Evolutionary conservation across 2,888 invertebrate species (phyloP).

Genomic region (Glaucopsyche alexis): DNA sequence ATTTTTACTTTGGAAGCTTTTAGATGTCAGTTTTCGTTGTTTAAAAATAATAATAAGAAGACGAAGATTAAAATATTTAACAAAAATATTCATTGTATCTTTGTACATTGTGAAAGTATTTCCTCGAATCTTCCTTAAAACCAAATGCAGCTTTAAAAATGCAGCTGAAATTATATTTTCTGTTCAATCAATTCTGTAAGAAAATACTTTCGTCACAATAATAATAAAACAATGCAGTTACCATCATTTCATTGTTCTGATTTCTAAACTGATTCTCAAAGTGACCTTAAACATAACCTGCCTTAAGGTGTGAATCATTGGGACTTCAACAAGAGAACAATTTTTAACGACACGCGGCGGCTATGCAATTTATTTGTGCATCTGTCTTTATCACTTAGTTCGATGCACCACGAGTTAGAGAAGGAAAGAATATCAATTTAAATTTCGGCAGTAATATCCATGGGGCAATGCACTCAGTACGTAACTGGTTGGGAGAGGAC

Average conservation of each 20-base stretch:
- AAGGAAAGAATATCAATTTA: constrained; percentile 61
- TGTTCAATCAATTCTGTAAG: neutral
- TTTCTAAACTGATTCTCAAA: constrained; percentile 53
- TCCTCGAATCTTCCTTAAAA: too few relatives aligned
- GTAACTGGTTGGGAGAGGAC: constrained; percentile 74
- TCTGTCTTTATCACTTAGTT: constrained; percentile 47
- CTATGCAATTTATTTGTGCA: constrained; percentile 53
- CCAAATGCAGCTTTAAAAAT: too few relatives aligned
- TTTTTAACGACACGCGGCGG: constrained; percentile 54
- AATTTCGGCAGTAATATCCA: constrained; percentile 65
- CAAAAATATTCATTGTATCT: too few relatives aligned
- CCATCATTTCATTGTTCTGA: neutral
- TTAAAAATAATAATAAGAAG: too few relatives aligned
- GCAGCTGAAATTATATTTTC: too few relatives aligned
- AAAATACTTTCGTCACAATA: neutral
- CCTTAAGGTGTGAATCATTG: constrained; percentile 71
- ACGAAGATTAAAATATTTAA: too few relatives aligned
- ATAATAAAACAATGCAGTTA: neutral
- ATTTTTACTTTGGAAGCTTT: too few relatives aligned
- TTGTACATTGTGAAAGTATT: too few relatives aligned
- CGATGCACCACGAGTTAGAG: constrained; percentile 42
- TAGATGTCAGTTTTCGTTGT: too few relatives aligned
- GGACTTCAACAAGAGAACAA: constrained; percentile 61
- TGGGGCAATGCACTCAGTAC: constrained; percentile 68
- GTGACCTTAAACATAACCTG: constrained; percentile 72